Evolutionary conservation across 1,140 invertebrate genomes (phyloP), one percentile per base, ranked within the genome.

Genomic region (Ericerus pela): DNA sequence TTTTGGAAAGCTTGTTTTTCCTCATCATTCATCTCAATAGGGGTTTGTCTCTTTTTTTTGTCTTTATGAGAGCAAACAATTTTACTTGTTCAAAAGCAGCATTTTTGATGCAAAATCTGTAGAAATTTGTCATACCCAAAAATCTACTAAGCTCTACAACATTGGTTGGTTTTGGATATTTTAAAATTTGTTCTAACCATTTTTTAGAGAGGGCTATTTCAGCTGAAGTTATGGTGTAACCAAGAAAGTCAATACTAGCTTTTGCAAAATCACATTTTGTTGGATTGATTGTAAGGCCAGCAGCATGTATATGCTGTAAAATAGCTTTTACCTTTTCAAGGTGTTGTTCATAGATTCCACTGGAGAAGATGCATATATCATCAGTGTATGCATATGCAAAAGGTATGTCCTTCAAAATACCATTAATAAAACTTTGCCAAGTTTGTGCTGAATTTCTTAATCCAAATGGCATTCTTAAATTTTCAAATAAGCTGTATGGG

Each of bases 331-430:
- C 65, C 1, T 66, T 47, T 2, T 59, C 20, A 0, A 70, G 43
- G 0, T 62, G 30, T n/a, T 59, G 67, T 51, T 68, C 55, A 31
- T 61, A 60, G 8, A 55, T 51, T 18, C 20, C 61, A 52, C 22
- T 38, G 1, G 66, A 70, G 0, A 59, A 65, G 6, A 71, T 51
- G 0, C 71, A 53, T 2, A 70, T 59, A 54, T 70, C 66, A 55
- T 70, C 68, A 2, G 69, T 59, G 38, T 67, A 70, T 28, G 59
- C 41, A 38, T 62, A 71, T 2, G 47, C 47, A 54, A 65, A 70
- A 29, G 64, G 61, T 8, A 68, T 59, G 11, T 62, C 70, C 37
- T 61, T 4, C 12, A 54, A 3, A 20, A 60, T 33, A 20, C 33
- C 29, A 43, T 56, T 31, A 18, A 61, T 59, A 28, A 56, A 61